These are phyloP conservation scores for Peromyscus attwateri DNA, from an alignment of 2,797 vertebrate species.

Conservation along the genomic window DNA sequence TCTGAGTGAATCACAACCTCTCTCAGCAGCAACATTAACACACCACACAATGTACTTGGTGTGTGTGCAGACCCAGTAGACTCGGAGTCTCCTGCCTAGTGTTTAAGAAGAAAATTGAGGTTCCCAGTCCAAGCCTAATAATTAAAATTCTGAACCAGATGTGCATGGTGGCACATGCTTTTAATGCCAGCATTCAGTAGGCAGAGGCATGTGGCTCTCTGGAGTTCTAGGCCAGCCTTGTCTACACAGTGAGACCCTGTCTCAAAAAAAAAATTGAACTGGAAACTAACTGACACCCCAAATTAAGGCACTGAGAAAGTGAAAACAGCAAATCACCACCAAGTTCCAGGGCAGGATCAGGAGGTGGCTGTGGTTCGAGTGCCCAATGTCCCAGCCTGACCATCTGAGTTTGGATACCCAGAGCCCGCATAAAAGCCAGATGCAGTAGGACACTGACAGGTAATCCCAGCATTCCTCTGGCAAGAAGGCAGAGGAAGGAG, in stretches of 20 bases:
- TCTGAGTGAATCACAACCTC: not conserved
- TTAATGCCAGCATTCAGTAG: not conserved
- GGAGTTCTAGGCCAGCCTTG: not conserved
- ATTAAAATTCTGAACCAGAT: not conserved
- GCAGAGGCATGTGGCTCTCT: not conserved
- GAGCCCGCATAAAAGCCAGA: not conserved
- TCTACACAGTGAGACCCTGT: not conserved
- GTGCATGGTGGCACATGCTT: not conserved
- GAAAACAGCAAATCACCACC: not conserved
- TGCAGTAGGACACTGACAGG: not conserved
- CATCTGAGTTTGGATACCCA: not conserved
- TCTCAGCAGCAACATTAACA: not conserved
- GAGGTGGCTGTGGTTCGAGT: not conserved
- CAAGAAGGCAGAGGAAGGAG: not conserved
- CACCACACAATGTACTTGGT: not conserved
- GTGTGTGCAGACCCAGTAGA: not conserved
- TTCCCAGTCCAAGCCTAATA: not conserved
- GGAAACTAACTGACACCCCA: not conserved
- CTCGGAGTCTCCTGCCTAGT: not conserved
- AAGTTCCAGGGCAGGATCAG: not conserved
- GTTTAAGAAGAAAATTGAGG: not conserved
- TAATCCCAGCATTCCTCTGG: not conserved
- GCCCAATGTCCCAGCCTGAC: not conserved
- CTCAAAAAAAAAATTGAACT: not conserved
- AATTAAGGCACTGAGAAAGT: not conserved